These are phyloP conservation scores for Danionella cerebrum DNA, from an alignment of 2,113 vertebrate genomes.

Conservation along the genomic window DNA sequence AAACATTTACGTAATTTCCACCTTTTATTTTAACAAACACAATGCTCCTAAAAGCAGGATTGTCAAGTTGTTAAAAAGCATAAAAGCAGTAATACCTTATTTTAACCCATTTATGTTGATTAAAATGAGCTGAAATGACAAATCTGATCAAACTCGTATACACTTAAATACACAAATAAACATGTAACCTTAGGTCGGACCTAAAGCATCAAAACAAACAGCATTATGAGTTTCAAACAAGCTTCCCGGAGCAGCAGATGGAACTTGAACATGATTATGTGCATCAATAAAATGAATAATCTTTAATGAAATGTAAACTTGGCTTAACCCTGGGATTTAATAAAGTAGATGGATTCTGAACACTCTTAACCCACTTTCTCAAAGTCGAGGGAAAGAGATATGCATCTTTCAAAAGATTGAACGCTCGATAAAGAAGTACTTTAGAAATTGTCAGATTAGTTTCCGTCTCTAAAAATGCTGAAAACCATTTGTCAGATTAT, in stretches of 20 bases:
- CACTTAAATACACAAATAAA: constrained; percentile 39
- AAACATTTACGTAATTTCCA: neutral
- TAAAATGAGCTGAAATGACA: too few relatives aligned
- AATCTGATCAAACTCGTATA: too few relatives aligned
- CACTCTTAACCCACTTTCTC: constrained; percentile 31
- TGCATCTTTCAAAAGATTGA: neutral
- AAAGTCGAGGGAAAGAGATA: neutral
- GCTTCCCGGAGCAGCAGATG: constrained; percentile 98
- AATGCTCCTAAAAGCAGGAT: too few relatives aligned
- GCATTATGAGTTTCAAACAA: constrained; percentile 92
- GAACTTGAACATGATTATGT: constrained; percentile 99
- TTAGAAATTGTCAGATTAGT: neutral
- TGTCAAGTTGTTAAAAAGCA: too few relatives aligned
- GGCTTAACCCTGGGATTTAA: constrained; percentile 97
- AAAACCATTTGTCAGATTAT: neutral
- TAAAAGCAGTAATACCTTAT: too few relatives aligned
- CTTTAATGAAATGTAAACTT: constrained; percentile 99
- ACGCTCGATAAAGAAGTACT: neutral
- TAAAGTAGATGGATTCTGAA: constrained; percentile 82
- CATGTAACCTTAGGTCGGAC: constrained; percentile 95
- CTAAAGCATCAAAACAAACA: constrained; percentile 97
- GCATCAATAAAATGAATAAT: constrained; percentile 99
- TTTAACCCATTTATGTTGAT: too few relatives aligned
- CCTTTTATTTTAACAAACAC: neutral
- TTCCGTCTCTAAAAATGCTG: neutral